A percentile compares a stretch with the other conserved stretches of the same genome.
Evolutionary conservation across 2,797 vertebrate genomes (phyloP).

Genomic region (Gallirallus australis): DNA sequence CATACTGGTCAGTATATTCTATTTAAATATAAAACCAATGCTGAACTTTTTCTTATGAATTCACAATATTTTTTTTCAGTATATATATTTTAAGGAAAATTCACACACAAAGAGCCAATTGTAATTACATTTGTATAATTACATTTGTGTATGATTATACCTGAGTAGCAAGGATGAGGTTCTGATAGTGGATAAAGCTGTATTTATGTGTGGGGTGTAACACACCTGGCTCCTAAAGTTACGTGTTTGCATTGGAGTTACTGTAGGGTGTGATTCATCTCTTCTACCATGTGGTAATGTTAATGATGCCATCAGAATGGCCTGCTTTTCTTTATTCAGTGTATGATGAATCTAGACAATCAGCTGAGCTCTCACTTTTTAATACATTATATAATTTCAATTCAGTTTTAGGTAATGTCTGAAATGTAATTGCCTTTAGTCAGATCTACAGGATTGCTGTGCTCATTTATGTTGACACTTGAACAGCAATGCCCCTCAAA

Average conservation of each 20-base stretch:
- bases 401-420: background rate
- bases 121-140: background rate
- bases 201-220: background rate
- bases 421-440: background rate
- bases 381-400: background rate
- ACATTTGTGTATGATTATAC: background rate
- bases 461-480: background rate
- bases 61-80: background rate
- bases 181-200: background rate
- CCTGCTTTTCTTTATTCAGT: background rate
- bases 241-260: background rate
- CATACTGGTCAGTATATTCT: background rate
- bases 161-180: background rate
- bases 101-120: background rate
- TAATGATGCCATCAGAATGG: background rate
- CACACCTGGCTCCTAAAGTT: background rate
- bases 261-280: background rate
- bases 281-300: background rate
- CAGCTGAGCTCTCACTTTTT: background rate
- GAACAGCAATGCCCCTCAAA: background rate
- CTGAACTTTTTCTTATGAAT: background rate
- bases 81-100: background rate
- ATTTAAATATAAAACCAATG: background rate
- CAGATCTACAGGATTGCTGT: background rate
- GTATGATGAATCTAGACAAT: background rate